Base-by-base conservation (phyloP, 2,113 vertebrate species). In the Neodontobutis hainanensis region DNA sequence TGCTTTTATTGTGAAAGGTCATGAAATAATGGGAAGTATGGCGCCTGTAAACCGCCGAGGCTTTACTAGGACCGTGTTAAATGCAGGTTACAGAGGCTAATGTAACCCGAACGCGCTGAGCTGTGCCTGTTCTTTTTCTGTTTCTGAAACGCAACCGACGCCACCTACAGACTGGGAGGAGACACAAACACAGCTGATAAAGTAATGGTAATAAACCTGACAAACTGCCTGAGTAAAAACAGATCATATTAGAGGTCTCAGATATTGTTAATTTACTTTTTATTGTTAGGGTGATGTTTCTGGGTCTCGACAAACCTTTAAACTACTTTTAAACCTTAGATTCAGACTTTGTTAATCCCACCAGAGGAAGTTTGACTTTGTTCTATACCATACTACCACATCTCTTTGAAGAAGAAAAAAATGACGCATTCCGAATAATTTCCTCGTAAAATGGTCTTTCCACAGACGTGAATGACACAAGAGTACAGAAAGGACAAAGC, bases 71-170 rank as follows among this genome's bases (percentile, higher is more conserved):
- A 4, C 0, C 15, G 2, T 46, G 38, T 43, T 50, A 65, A 50
- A 61, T 47, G 56, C 72, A 73, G 60, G 73, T 79, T 79, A 48
- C 48, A 75, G 59, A 65, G 11, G 42, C 67, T 71, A 47, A 74
- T 43, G 82, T 68, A 65, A 77, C 67, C 67, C 8, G 32, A 63
- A 32, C 36, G 44, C 3, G 44, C 35, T 48, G 65, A 64, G 16
- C 35, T 52, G 5, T 11, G 50, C 53, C 61, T 8, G 16, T 8
- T 27, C 5, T 14, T 11, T 78, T 78, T 68, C 68, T 53, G 2
- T 52, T 1, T 2, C 6, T 34, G 0, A 42, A 3, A 43, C 12
- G 2, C 7, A 15, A 4, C 14, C n/a, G 10, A 12, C 62, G 75
- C 75, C 78, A 2, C 62, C 76, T 73, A 36, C 53, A 34, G 51